phyloP scores from a whole-genome alignment of 2,113 vertebrate species.

The Dipodomys spectabilis region DNA sequence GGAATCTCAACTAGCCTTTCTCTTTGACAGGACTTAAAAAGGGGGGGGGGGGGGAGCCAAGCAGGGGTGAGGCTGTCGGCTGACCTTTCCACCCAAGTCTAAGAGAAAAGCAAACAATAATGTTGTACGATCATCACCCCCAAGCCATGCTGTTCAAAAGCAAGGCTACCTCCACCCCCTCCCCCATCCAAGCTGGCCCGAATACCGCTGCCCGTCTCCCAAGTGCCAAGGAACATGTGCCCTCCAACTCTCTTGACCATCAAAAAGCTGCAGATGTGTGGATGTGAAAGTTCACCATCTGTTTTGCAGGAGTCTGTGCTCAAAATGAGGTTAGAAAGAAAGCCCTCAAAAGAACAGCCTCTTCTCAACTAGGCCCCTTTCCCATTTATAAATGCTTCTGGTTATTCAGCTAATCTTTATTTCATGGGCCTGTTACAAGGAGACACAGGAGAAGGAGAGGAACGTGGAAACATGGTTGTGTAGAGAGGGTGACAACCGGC shows the following conservation, averaged over 20 bases:
- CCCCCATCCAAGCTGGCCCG: not conserved
- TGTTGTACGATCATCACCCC: not conserved
- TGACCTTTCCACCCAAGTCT: not conserved
- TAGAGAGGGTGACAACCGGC: slow-evolving; percentile 82
- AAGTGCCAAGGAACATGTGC: not conserved
- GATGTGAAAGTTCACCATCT: slow-evolving; percentile 37
- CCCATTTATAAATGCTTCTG: slow-evolving; percentile 80
- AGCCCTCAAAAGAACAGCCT: slow-evolving; percentile 52
- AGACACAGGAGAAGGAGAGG: slow-evolving; percentile 76
- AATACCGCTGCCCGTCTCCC: not conserved
- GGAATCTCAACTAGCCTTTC: not conserved
- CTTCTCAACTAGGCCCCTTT: slow-evolving; percentile 79
- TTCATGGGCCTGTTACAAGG: slow-evolving; percentile 84
- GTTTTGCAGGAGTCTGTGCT: slow-evolving; percentile 33
- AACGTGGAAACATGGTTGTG: slow-evolving; percentile 84
- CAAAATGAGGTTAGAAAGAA: slow-evolving; percentile 68
- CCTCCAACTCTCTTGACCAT: slow-evolving; percentile 11
- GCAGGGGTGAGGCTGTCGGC: not conserved
- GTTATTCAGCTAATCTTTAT: slow-evolving; percentile 87
- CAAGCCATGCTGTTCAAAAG: not conserved
- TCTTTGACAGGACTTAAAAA: not conserved
- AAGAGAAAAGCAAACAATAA: not conserved
- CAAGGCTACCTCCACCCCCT: not conserved
- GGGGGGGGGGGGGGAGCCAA: not conserved
- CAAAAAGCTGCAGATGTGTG: not conserved